Conservation (phyloP, 2,888 invertebrate genomes). For the Bombyx huttoni region DNA sequence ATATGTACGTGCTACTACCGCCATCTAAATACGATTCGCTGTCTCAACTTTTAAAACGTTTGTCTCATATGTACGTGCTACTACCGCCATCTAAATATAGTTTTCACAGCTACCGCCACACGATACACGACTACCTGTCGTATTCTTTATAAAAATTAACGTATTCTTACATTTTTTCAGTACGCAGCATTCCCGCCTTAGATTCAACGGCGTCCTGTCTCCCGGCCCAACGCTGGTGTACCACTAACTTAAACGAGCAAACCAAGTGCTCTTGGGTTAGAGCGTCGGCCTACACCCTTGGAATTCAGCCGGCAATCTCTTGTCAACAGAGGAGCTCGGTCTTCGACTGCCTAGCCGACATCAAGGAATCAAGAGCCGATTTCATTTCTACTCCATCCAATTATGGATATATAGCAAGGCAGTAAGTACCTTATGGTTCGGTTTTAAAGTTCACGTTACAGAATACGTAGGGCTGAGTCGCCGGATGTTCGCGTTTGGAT, state of each 20-base stretch:
- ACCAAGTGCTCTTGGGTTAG: constrained; percentile 75
- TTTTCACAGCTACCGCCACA: no score
- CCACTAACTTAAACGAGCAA: constrained; percentile 60
- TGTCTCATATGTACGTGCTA: no score
- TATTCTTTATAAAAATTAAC: no score
- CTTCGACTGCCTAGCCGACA: constrained; percentile 69
- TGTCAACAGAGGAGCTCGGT: constrained; percentile 56
- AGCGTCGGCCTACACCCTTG: constrained; percentile 65
- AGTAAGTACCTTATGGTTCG: constrained; percentile 48
- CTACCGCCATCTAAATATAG: no score
- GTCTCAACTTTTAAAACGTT: no score
- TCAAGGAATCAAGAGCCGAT: constrained; percentile 64
- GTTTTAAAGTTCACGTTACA: no score
- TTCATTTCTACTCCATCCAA: constrained; percentile 75
- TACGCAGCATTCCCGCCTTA: constrained; percentile 29
- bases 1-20: no score
- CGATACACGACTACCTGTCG: no score
- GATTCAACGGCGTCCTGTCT: constrained; percentile 34
- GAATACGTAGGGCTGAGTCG: no score
- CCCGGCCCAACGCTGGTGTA: constrained; percentile 74
- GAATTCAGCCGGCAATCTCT: constrained; percentile 71
- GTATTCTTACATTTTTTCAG: constrained; percentile 17
- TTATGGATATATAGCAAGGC: constrained; percentile 75
- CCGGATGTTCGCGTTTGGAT: no score
- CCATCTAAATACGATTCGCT: no score